These are phyloP conservation scores for Phyllotreta cruciferae DNA, from an alignment of 2,888 invertebrate species.

Conservation along the genomic window DNA sequence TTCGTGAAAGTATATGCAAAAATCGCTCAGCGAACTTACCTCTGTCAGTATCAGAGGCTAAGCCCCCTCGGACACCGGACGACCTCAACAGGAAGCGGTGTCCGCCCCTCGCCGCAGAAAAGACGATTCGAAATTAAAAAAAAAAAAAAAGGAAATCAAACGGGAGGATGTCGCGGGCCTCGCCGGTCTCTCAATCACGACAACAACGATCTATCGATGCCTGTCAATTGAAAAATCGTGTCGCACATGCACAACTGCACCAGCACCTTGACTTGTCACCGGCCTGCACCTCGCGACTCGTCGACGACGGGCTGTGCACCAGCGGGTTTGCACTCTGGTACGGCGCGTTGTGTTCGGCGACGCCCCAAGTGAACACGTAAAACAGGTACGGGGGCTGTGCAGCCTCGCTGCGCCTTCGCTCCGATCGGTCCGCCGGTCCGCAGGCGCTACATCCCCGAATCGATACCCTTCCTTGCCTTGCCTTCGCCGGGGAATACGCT, in stretches of 20 bases:
- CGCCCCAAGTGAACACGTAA: slow-evolving; percentile 37
- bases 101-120: slow-evolving; percentile 27
- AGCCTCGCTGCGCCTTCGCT: slow-evolving; percentile 28
- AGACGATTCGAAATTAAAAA: slow-evolving; percentile 18
- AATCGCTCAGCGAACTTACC: slow-evolving; percentile 11
- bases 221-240: slow-evolving; percentile 26
- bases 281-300: slow-evolving; percentile 35
- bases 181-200: not conserved
- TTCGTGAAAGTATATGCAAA: no score
- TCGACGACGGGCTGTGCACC: slow-evolving; percentile 34
- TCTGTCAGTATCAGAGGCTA: slow-evolving; percentile 26
- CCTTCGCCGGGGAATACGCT: slow-evolving; percentile 27
- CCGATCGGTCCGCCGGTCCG: slow-evolving; percentile 22
- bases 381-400: slow-evolving; percentile 35
- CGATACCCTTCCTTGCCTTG: slow-evolving; percentile 13
- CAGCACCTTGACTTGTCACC: slow-evolving; percentile 34
- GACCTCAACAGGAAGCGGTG: slow-evolving; percentile 21
- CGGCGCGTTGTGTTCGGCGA: slow-evolving; percentile 34
- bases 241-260: slow-evolving; percentile 35
- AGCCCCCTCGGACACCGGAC: slow-evolving; percentile 24
- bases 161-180: slow-evolving; percentile 3
- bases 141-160: not conserved
- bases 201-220: slow-evolving; percentile 21
- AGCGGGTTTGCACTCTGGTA: slow-evolving; percentile 32
- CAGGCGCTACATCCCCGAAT: slow-evolving; percentile 24